These are phyloP conservation scores for Deroplatys truncata DNA, from an alignment of 2,888 invertebrate species.

Conservation along the genomic window DNA sequence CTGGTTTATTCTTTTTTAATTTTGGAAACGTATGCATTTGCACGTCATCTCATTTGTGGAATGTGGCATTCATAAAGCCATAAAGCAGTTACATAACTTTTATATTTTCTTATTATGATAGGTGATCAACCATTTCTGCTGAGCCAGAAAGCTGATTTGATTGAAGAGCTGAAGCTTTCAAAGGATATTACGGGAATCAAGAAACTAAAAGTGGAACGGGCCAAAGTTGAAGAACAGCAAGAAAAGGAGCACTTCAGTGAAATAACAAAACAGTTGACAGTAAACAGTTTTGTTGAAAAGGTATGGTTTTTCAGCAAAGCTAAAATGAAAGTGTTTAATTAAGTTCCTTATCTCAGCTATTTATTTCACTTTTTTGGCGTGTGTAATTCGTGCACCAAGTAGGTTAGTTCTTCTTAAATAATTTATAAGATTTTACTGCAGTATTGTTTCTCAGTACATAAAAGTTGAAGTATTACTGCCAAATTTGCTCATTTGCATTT, in stretches of 20 bases:
- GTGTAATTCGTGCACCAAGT: too few species aligned
- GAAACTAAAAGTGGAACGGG: constrained; percentile 86
- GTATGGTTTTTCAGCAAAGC: constrained; percentile 50
- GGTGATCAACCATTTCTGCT: constrained; percentile 62
- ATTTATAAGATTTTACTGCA: too few species aligned
- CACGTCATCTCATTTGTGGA: too few species aligned
- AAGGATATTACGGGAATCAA: constrained; percentile 91
- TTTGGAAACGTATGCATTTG: too few species aligned
- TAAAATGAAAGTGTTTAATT: neutral
- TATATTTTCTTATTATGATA: constrained; percentile 35
- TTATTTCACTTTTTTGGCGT: too few species aligned
- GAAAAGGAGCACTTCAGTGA: constrained; percentile 82
- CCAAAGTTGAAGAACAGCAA: constrained; percentile 75
- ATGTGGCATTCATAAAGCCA: too few species aligned
- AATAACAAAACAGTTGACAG: constrained; percentile 78
- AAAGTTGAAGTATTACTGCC: too few species aligned
- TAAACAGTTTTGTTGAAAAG: constrained; percentile 85
- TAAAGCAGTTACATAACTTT: too few species aligned
- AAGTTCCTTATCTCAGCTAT: neutral
- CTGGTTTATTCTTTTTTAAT: too few species aligned
- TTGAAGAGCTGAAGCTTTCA: constrained; percentile 88
- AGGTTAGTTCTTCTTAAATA: too few species aligned
- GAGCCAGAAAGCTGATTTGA: constrained; percentile 77
- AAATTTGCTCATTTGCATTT: too few species aligned
- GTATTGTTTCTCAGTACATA: too few species aligned